Base-by-base conservation (phyloP, 2,113 vertebrate genomes). In the Neomonachus schauinslandi region DNA sequence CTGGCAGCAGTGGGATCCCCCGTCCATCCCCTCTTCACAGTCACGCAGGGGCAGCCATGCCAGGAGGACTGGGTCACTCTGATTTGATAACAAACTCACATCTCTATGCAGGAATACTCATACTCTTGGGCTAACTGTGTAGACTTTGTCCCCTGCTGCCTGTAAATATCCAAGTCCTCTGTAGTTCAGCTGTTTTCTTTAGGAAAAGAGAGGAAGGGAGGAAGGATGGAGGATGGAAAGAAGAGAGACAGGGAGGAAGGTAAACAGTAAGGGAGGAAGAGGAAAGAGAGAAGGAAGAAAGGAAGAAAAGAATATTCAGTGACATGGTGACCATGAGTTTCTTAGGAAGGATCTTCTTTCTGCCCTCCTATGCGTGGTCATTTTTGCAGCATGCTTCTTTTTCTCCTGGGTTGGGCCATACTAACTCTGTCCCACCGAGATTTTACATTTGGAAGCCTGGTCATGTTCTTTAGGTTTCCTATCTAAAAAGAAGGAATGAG, bases 21-120 rank as follows among this genome's bases (percentile, higher is more conserved):
- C 19, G 1, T 49, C 7, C 4, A 4, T 31, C 26, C 74, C 14
- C 26, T 49, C 74, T 28, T 26, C 7, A 7, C 15, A 42, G 67
- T n/a, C 31, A 21, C 0, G 0, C 21, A 8, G 69, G 57, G 18
- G 8, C 49, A 88, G 46, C 59, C 90, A 31, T 83, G 24, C 61
- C 24, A 42, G 21, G 86, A 49, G 4, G 26, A 4, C 94, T 89
- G 81, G 80, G 42, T 53, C 49, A 28, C 83, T 46, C 42, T 93
- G 63, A 26, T 74, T 76, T 65, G 94, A 14, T 94, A 46, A 81
- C n/a, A 97, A 65, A 85, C 24, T 95, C 84, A 82, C 5, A 61
- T 96, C 96, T 98, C 97, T 97, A 83, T 81, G 31, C 63, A 97
- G 96, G 67, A 97, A 92, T 21, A 89, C n/a, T 53, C 79, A 67